Evolutionary conservation across 2,888 invertebrate species (phyloP), one percentile per base, ranked within the genome.

Genomic region (Zootermopsis nevadensis): DNA sequence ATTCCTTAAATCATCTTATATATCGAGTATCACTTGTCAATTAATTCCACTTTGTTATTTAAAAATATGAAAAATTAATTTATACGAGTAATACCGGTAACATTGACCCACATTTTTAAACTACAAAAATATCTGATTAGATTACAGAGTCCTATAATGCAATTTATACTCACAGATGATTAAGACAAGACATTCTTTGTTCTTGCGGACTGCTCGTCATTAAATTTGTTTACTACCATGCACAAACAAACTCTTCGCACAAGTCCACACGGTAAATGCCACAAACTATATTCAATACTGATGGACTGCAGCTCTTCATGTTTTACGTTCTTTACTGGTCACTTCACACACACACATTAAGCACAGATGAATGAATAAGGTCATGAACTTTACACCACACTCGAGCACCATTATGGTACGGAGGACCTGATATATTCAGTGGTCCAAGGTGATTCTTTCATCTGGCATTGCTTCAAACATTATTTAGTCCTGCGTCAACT

Each of bases 41-140:
- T 48, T 76, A 35, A 48, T 42, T 76, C 15, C 42, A 42, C 42
- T 76, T 76, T 42, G 48, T 76, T 76, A 27, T 77, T 53, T 24
- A 77, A 77, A 77, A 77, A 77, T 77, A 55, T 55, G 55, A 55
- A 77, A 77, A 77, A 77, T 48, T 48, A 77, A 77, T 48, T 53
- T 77, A 69, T 77, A 77, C 55, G 53, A 77, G 55, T 55, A 55
- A 53, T 77, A 77, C 53, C 53, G 80, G 80, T 80, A 80, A 80
- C 80, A 80, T 80, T 80, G 38, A 80, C 38, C 69, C 80, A 80
- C 80, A 35, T 80, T 38, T 80, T 80, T 80, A 42, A n/a, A 24
- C 69, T 80, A 80, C 80, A 80, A 66, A 67, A 69, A 67, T 80
- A 80, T 80, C 66, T 38, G 66, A n/a, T 80, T 80, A 30, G 27